Evolutionary conservation across 2,888 invertebrate species (phyloP).

Genomic region (Hydroisotoma schaefferi): DNA sequence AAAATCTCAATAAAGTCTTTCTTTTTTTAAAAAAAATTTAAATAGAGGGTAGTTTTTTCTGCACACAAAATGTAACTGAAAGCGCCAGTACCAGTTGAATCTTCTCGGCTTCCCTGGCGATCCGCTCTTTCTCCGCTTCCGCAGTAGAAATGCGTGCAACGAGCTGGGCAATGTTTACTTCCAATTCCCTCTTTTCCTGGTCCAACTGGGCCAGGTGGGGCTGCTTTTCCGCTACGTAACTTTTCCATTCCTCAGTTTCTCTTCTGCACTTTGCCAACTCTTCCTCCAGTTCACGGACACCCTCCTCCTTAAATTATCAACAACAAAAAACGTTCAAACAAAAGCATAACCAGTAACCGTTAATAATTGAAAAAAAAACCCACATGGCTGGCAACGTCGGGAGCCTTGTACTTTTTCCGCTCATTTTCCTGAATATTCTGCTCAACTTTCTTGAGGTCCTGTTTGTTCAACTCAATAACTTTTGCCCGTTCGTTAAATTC

Average conservation of each 20-base stretch:
- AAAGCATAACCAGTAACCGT: slow-evolving; percentile 1
- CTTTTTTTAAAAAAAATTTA: no score
- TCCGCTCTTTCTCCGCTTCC: not conserved
- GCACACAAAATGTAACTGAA: not conserved
- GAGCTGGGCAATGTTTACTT: slow-evolving; percentile 10
- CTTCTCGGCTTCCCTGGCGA: not conserved
- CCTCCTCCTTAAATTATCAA: slow-evolving; percentile 19
- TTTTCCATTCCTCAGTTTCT: slow-evolving; percentile 13
- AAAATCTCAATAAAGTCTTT: no score
- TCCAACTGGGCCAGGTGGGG: slow-evolving; percentile 14
- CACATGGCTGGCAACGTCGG: slow-evolving; percentile 30
- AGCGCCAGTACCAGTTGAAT: not conserved
- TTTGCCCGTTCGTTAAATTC: slow-evolving; percentile 6
- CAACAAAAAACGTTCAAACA: not conserved
- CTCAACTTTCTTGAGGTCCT: not conserved
- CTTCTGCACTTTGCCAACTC: slow-evolving; percentile 3
- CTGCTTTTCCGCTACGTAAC: slow-evolving; percentile 3
- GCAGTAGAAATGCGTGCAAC: not conserved
- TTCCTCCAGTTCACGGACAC: slow-evolving; percentile 17
- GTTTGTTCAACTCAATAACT: slow-evolving; percentile 2
- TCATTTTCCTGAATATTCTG: slow-evolving; percentile 8
- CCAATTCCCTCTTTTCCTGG: not conserved
- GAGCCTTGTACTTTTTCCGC: slow-evolving; percentile 5
- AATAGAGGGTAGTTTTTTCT: no score
- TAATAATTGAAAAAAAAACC: no score